Base-by-base conservation (phyloP, 2,888 invertebrate genomes). In the Lordiphosa fenestrarum region DNA sequence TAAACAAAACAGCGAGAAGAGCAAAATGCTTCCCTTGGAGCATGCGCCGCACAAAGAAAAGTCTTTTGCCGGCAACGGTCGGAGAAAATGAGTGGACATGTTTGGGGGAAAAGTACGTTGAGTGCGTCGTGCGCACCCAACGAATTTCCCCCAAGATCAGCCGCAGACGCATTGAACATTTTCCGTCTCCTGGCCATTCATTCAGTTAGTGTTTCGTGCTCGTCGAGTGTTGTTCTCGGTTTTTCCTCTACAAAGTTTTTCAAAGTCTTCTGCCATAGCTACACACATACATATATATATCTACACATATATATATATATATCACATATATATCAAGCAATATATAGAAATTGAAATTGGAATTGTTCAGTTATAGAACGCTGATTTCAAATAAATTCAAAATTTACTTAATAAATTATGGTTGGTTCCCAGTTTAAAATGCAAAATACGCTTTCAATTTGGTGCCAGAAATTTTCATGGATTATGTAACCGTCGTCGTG, bases 141-240 rank as follows among this genome's bases (percentile, higher is more conserved):
- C 47, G 41, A 41, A 38, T 19, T 25, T 10, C 65, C 54, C 39
- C 39, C 25, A 66, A 60, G 54, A 66, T 66, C 67, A 52, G 44
- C 7, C 25, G 33, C 48, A 46, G 35, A 23, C 13, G 35, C 6
- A 44, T 9, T 15, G 25, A 25, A 44, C 30, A 30, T 44, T 15
- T 3, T 47, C 21, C 49, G 56, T 42, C 66, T 71, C 61, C 75
- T 74, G 65, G 57, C 66, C 39, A 47, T 75, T 89, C 39, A 47
- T 75, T 89, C 87, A 89, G 88, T 89, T 88, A 86, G 89, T 88
- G 89, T 88, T 89, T 88, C 87, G 89, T 89, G 86, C 87, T 89
- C 88, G 89, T 88, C 88, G 88, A 89, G 88, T 88, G 87, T 89
- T 89, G 88, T 88, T 88, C 89, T 88, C 87, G 88, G 86, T 86